Evolutionary conservation across 2,888 invertebrate genomes (phyloP), one percentile per base, ranked within the genome.

Genomic region (Poecilus cupreus): DNA sequence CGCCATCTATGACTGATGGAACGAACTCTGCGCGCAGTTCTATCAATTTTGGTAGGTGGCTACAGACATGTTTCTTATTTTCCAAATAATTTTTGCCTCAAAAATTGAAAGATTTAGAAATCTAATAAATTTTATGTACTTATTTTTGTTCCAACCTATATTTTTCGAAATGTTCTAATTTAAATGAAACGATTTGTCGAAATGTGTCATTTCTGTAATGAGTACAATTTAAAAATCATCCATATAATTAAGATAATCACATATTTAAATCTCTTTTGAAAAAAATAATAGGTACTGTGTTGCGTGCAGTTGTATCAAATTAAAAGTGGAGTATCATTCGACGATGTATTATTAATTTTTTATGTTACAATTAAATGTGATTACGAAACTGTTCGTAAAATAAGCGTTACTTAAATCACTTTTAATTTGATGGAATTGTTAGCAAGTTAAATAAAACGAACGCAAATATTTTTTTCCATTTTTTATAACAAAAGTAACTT

Each of bases 401-500:
- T 20, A 18, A 20, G n/a, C 20, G 32, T 32, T 32, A 32, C 4
- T 5, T 32, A 32, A n/a, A 10, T 54, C 54, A 54, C 54, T 54
- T 54, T 64, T 64, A 64, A 64, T 64, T 51, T 75, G 74, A 75
- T 75, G 51, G 11, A 16, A 22, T 75, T 75, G 24, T 26, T 24
- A 6, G 32, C 32, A 32, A 32, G 32, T 32, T 16, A n/a, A 16
- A 11, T 49, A 49, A n/a, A 49, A 68, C 68, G 68, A 68, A 32
- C 32, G 26, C 13, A 68, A 68, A 68, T 68, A 68, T 68, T 68
- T 32, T 13, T 68, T 68, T 68, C 10, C 4, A 32, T 32, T 26
- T 68, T 68, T n/a, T n/a, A n/a, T n/a, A n/a, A n/a, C n/a, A n/a
- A n/a, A n/a, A n/a, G n/a, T n/a, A n/a, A n/a, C n/a, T n/a, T n/a